Evolutionary conservation across 2,113 vertebrate genomes (phyloP), one percentile per base, ranked within the genome.

Genomic region (Acrocephalus arundinaceus): DNA sequence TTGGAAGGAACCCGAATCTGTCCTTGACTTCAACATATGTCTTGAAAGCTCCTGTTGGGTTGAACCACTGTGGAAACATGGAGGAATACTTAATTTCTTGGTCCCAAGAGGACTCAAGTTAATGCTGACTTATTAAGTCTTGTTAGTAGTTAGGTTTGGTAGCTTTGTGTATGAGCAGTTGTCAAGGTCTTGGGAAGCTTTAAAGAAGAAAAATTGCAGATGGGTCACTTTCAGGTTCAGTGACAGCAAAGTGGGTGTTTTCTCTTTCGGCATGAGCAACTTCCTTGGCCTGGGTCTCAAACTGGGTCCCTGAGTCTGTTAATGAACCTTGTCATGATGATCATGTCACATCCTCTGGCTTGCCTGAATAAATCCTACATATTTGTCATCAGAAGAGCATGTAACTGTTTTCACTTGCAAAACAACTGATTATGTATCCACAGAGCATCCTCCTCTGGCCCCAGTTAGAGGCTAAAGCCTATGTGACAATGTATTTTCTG

Each of bases 1-100:
- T 74, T 8, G 0, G 24, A 25, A 66, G 63, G 41, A 39, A 19
- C 8, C 41, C 30, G 30, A 30, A 52, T 31, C 28, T 83, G 31
- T 12, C 23, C 1, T 1, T 58, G 30, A 13, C 12, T 66, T 92
- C 43, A 66, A 2, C 0, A 1, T n/a, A 9, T 1, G 13, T 28
- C 41, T 83, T 77, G 46, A 77, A 58, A 74, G 25, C 67, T 88
- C 7, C 27, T 28, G 4, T 52, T 65, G 59, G 5, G 28, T n/a
- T 68, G 37, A 66, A 45, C 30, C 9, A 8, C 13, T 30, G 41
- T 33, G 51, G 43, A 15, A 74, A 24, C 17, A 13, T 25, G 41
- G 76, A 85, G 45, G 21, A 45, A 27, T 23, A 21, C 43, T 55
- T 54, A 21, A 65, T 72, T 51, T 90, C 37, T 77, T 57, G n/a